Percentiles rank a stretch among this genome's conserved stretches.
Evolutionary conservation across 2,888 invertebrate species (phyloP).

Genomic region (Nephrotoma appendiculata): DNA sequence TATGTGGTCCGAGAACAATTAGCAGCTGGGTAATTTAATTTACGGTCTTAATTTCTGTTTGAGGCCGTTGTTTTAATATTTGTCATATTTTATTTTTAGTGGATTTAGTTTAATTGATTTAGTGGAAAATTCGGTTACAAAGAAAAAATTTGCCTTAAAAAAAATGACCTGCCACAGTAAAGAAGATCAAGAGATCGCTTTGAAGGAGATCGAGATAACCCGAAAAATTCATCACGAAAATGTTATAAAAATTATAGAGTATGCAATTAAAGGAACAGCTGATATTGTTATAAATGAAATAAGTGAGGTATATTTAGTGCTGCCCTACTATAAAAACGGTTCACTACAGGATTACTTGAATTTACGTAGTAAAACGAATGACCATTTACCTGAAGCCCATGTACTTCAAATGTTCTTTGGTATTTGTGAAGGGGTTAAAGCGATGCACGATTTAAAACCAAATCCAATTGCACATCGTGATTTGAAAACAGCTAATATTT

Average conservation of each 20-base stretch:
- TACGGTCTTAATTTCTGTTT: neutral
- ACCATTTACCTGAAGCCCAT: slow-evolving; percentile 47
- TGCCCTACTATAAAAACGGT: slow-evolving; percentile 67
- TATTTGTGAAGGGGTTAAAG: slow-evolving; percentile 58
- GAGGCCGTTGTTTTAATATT: neutral
- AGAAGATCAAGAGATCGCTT: slow-evolving; percentile 56
- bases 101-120: slow-evolving; percentile 71
- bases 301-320: slow-evolving; percentile 55
- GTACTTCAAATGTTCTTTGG: slow-evolving; percentile 54
- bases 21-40: slow-evolving; percentile 48
- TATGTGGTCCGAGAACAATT: slow-evolving; percentile 54
- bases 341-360: slow-evolving; percentile 57
- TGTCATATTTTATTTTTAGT: slow-evolving; percentile 33
- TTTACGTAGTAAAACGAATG: slow-evolving; percentile 38
- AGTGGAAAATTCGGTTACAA: slow-evolving; percentile 50
- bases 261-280: slow-evolving; percentile 37
- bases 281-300: slow-evolving; percentile 52
- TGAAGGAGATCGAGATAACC: slow-evolving; percentile 60
- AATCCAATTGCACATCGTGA: slow-evolving; percentile 69
- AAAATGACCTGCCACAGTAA: slow-evolving; percentile 65
- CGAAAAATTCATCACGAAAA: slow-evolving; percentile 54
- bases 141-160: slow-evolving; percentile 59
- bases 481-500: slow-evolving; percentile 72
- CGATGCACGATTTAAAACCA: slow-evolving; percentile 57
- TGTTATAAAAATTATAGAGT: slow-evolving; percentile 57